These are phyloP conservation scores for Xanthia togata DNA, from an alignment of 2,888 invertebrate species.

Conservation along the genomic window DNA sequence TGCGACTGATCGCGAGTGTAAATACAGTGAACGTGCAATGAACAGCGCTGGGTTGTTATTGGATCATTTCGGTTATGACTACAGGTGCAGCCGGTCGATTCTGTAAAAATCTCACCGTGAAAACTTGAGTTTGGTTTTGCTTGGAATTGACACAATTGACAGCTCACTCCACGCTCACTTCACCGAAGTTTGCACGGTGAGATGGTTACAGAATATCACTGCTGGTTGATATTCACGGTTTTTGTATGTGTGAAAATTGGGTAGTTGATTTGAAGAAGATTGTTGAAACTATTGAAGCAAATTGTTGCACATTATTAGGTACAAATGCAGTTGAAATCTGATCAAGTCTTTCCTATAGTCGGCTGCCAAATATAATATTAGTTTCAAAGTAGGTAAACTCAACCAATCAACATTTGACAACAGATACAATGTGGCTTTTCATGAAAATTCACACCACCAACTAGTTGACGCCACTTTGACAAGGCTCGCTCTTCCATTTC, in stretches of 20 bases:
- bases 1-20: constrained; percentile 41
- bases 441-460: too few relatives aligned
- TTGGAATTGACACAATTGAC: too few relatives aligned
- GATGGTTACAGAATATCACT: too few relatives aligned
- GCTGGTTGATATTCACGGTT: constrained; percentile 5
- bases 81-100: constrained; percentile 30
- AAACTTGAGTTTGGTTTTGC: too few relatives aligned
- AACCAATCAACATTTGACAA: neutral
- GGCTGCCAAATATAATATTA: neutral
- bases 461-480: too few relatives aligned
- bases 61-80: constrained; percentile 53
- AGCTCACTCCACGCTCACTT: too few relatives aligned
- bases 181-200: too few relatives aligned
- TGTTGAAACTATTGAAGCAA: neutral
- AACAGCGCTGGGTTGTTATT: constrained; percentile 42
- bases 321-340: neutral
- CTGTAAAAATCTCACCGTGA: too few relatives aligned
- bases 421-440: neutral
- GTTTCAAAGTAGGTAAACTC: neutral
- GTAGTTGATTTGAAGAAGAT: neutral
- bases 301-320: constrained; percentile 1
- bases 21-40: constrained; percentile 57
- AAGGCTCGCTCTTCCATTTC: too few relatives aligned
- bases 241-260: constrained; percentile 41
- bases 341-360: neutral